Percentiles rank a stretch among this genome's conserved stretches.
Evolutionary conservation across 2,113 vertebrate species (phyloP).

Genomic region (Mormyrus iriodes): DNA sequence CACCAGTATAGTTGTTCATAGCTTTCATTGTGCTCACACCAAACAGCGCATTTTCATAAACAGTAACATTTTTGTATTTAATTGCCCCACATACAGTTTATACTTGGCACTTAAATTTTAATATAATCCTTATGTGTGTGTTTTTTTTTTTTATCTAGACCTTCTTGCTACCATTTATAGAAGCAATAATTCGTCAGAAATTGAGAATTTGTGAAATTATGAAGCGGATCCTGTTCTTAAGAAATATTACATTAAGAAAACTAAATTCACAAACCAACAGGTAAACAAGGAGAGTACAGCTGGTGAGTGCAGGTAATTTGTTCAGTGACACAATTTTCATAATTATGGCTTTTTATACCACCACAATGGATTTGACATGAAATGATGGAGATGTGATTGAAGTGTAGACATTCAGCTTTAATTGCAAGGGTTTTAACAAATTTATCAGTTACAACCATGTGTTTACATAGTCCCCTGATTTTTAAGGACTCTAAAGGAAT

Average conservation of each 20-base stretch:
- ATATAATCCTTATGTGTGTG: background rate
- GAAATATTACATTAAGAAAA: background rate
- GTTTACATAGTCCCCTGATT: background rate
- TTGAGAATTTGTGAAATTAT: background rate
- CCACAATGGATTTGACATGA: background rate
- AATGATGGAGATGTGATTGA: background rate
- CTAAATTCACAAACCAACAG: background rate
- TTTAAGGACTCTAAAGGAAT: background rate
- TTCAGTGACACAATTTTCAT: background rate
- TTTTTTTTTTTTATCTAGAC: background rate
- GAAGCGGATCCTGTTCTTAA: background rate
- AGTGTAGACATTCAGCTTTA: background rate
- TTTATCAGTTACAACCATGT: background rate
- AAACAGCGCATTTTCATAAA: background rate
- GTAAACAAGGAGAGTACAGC: background rate
- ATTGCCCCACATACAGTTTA: background rate
- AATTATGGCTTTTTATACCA: background rate
- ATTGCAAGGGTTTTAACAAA: background rate
- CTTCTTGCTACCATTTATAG: background rate
- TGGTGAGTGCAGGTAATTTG: background rate
- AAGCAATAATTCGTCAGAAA: background rate
- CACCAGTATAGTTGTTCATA: background rate
- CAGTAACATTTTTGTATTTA: background rate
- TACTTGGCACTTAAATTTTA: background rate
- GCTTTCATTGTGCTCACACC: background rate